These are phyloP conservation scores for Microcaecilia unicolor DNA, from an alignment of 2,797 vertebrate genomes.

Conservation along the genomic window DNA sequence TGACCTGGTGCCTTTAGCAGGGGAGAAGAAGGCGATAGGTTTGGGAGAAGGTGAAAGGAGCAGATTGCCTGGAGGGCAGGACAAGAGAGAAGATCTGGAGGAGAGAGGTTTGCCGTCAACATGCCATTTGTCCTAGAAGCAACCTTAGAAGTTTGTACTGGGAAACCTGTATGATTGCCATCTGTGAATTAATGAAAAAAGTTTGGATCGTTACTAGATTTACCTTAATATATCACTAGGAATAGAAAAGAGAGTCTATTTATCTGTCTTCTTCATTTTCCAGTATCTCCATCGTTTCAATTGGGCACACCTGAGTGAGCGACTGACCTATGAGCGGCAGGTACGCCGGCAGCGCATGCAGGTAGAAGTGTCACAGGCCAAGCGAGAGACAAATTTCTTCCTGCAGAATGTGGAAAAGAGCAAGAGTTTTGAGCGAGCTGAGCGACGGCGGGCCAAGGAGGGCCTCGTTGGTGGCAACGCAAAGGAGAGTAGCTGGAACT, in stretches of 20 bases:
- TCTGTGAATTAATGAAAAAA: too few relatives aligned
- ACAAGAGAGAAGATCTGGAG: too few relatives aligned
- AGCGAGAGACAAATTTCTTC: slow-evolving; percentile 80
- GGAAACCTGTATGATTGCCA: too few relatives aligned
- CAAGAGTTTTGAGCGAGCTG: slow-evolving; percentile 58
- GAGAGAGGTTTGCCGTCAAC: too few relatives aligned
- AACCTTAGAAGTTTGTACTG: too few relatives aligned
- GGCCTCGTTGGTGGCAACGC: slow-evolving; percentile 2
- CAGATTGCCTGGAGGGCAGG: too few relatives aligned
- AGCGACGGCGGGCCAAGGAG: slow-evolving; percentile 29
- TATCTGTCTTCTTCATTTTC: neutral
- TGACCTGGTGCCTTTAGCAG: too few relatives aligned
- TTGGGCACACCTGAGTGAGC: slow-evolving; percentile 81
- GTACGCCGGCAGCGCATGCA: slow-evolving; percentile 76
- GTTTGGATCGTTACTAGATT: too few relatives aligned
- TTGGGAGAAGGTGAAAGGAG: too few relatives aligned
- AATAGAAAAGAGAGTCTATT: neutral
- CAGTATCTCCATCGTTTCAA: slow-evolving; percentile 85
- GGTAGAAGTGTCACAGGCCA: slow-evolving; percentile 77
- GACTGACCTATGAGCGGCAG: slow-evolving; percentile 72
- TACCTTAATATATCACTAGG: too few relatives aligned
- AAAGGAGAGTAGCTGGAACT: slow-evolving; percentile 66
- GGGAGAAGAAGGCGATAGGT: too few relatives aligned
- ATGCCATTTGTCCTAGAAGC: too few relatives aligned
- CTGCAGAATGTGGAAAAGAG: slow-evolving; percentile 66